Percentiles rank a stretch among this genome's conserved stretches.
Conservation (phyloP, 2,888 invertebrate genomes). For the Cerastis leucographa region DNA sequence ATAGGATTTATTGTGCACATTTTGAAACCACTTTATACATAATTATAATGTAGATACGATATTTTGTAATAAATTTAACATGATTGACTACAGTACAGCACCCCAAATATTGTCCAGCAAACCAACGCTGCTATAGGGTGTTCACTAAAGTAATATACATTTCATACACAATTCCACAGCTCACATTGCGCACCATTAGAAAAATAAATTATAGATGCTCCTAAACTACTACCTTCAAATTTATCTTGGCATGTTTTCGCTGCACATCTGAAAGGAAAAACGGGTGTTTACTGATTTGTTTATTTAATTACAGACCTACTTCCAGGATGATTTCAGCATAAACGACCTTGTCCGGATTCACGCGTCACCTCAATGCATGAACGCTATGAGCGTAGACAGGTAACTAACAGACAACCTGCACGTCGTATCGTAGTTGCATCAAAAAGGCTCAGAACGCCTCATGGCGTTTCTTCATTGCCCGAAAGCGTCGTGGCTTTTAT, state of each 20-base stretch:
- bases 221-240: constrained; percentile 83
- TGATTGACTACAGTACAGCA: constrained; percentile 88
- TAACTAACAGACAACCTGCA: too few relatives aligned
- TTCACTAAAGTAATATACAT: constrained; percentile 83
- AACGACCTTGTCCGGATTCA: too few relatives aligned
- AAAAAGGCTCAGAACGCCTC: too few relatives aligned
- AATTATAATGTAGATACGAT: constrained; percentile 79
- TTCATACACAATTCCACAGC: constrained; percentile 90
- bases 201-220: constrained; percentile 90
- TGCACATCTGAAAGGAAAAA: constrained; percentile 85
- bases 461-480: too few relatives aligned
- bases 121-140: constrained; percentile 81
- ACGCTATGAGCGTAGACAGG: too few relatives aligned
- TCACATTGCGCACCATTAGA: constrained; percentile 90
- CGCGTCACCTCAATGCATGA: too few relatives aligned
- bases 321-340: not conserved
- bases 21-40: constrained; percentile 80
- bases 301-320: not conserved
- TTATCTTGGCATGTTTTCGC: constrained; percentile 91
- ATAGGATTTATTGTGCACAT: constrained; percentile 82
- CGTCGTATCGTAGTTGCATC: too few relatives aligned
- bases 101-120: constrained; percentile 87
- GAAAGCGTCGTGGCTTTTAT: too few relatives aligned
- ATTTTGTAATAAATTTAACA: constrained; percentile 82
- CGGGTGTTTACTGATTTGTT: not conserved